Evolutionary conservation across 23 tunicate genomes (phyloP).

Genomic region (Halocynthia roretzi): DNA sequence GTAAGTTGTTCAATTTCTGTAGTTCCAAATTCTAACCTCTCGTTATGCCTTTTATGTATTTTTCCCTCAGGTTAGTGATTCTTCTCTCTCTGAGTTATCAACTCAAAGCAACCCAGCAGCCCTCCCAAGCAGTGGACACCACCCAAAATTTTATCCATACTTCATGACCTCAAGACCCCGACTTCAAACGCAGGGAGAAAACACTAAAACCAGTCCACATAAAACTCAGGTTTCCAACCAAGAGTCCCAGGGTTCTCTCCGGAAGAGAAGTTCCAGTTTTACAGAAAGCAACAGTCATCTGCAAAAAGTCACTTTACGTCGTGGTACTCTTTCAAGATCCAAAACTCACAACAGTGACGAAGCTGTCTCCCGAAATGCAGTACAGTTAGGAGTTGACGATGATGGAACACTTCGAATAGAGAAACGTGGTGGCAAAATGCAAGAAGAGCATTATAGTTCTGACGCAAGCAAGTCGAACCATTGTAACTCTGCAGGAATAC

Average conservation of each 20-base stretch:
- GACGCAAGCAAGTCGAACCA: too few relatives aligned
- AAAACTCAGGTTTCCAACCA: neutral
- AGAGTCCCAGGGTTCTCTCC: constrained; percentile 6
- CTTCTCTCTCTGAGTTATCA: constrained; percentile 48
- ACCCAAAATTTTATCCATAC: constrained; percentile 15
- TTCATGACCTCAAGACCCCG: constrained; percentile 15
- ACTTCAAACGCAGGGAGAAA: neutral
- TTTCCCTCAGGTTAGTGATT: constrained; percentile 39
- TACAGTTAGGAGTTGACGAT: too few relatives aligned
- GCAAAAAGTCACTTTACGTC: neutral
- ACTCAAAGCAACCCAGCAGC: constrained; percentile 37
- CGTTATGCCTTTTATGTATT: neutral
- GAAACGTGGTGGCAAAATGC: too few relatives aligned
- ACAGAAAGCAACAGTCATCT: constrained; percentile 32
- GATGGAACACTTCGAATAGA: too few relatives aligned
- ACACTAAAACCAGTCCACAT: neutral
- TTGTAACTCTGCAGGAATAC: neutral
- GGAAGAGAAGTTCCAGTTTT: constrained; percentile 73
- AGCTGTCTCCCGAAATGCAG: too few relatives aligned
- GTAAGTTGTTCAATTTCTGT: neutral
- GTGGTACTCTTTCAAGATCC: constrained; percentile 11
- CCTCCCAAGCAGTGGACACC: constrained; percentile 20
- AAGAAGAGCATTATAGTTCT: too few relatives aligned
- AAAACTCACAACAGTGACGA: neutral
- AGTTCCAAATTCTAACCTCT: too few relatives aligned